phyloP scores from a whole-genome alignment of 53 echinoderm and acorn worm species.

The Patiria pectinifera region DNA sequence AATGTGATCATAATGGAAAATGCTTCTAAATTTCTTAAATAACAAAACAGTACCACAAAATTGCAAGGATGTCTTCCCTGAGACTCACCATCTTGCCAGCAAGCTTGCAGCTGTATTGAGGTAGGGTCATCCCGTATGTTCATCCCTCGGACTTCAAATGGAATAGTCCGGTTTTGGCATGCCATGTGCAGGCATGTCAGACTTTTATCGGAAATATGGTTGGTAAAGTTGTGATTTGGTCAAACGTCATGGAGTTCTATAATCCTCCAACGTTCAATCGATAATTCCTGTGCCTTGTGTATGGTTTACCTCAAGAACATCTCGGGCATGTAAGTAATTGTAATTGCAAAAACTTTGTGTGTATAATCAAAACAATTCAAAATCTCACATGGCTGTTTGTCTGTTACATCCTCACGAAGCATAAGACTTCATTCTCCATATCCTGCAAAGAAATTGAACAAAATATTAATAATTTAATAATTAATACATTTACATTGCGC shows the following conservation, averaged over 20 bases:
- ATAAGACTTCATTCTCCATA: conserved; percentile 65
- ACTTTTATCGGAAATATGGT: no score
- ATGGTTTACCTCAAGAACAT: not conserved
- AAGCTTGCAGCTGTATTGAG: conserved; percentile 15
- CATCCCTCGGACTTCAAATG: not conserved
- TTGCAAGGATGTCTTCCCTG: conserved; percentile 25
- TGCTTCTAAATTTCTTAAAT: not conserved
- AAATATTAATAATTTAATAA: no score
- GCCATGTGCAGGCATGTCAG: no score
- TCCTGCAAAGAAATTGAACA: conserved; percentile 35
- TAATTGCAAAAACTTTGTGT: not conserved
- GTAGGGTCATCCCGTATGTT: conserved; percentile 4
- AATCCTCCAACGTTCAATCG: no score
- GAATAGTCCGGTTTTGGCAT: no score
- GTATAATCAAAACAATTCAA: not conserved
- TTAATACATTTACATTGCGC: no score
- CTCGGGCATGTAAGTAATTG: not conserved
- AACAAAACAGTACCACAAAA: conserved; percentile 10
- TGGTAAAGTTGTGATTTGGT: no score
- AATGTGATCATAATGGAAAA: not conserved
- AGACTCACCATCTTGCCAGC: conserved; percentile 11
- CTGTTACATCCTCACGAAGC: conserved; percentile 38
- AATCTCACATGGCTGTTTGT: not conserved
- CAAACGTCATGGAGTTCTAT: no score
- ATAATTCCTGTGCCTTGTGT: no score